Evolutionary conservation across 2,797 vertebrate species (phyloP).

Genomic region (Sciaenops ocellatus): DNA sequence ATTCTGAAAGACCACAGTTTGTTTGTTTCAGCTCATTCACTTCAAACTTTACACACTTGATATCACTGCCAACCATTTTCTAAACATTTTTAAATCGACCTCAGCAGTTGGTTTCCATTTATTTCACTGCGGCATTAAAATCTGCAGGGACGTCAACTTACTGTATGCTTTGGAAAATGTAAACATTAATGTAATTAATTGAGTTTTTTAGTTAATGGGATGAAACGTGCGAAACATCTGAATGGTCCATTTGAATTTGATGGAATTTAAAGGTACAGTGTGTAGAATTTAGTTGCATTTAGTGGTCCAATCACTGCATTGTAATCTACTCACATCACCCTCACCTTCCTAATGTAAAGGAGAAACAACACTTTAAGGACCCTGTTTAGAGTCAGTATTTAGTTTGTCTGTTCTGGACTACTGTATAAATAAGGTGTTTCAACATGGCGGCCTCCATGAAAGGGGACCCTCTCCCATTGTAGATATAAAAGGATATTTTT

Average conservation of each 20-base stretch:
- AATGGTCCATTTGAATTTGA: conserved; percentile 4
- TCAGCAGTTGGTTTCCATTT: conserved; percentile 19
- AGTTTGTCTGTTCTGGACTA: no score
- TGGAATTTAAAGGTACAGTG: background rate
- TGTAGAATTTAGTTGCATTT: no score
- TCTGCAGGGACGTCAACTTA: background rate
- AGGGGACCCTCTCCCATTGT: no score
- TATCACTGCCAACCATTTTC: conserved; percentile 4
- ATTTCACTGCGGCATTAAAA: conserved; percentile 23
- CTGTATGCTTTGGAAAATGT: conserved; percentile 25
- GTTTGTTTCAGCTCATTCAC: conserved; percentile 19
- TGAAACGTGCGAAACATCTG: conserved; percentile 8
- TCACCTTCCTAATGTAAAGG: no score
- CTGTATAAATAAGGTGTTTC: no score
- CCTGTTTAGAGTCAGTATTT: no score
- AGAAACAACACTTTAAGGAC: no score
- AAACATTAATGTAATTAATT: conserved; percentile 7
- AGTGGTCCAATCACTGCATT: no score
- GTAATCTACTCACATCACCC: no score
- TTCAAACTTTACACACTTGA: background rate
- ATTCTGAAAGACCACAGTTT: conserved; percentile 2
- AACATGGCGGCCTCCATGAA: no score
- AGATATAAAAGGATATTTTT: no score
- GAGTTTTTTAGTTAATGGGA: conserved; percentile 8
- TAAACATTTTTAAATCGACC: conserved; percentile 1